Base-by-base conservation (phyloP, 2,113 vertebrate genomes). In the Pitta sordida region DNA sequence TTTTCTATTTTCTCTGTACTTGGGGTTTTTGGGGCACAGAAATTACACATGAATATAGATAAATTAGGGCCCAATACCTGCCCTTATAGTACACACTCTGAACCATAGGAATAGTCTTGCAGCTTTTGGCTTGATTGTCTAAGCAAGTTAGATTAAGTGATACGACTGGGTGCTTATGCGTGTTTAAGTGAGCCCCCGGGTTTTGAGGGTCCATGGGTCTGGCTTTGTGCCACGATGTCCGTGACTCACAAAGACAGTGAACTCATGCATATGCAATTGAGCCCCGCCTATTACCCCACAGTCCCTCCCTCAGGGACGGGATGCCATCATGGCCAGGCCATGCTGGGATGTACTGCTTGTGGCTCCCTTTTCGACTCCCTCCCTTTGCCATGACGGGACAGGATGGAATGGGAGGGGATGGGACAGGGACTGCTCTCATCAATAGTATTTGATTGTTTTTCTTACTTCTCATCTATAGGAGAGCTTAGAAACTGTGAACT, bases 11-110 rank as follows among this genome's bases (percentile, higher is more conserved):
- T 88, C 30, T 60, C 49, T 44, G 27, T 43, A 43, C 4, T n/a
- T 52, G 10, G 2, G 1, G 1, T 1, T 1, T 29, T 56, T 16
- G 4, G 16, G 9, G 4, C 27, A 53, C 19, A 69, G 70, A 83
- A 83, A 65, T 48, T 22, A 62, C 23, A 19, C 14, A 56, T 3
- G 4, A 80, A 73, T 18, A 64, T 13, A 56, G 24, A 27, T 17
- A 64, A 71, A 48, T n/a, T 68, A 30, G 29, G 13, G 19, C 19
- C 0, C 17, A 34, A 43, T 19, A n/a, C n/a, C n/a, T n/a, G n/a
- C n/a, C n/a, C n/a, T n/a, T n/a, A n/a, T n/a, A n/a, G n/a, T n/a
- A n/a, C n/a, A n/a, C n/a, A n/a, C n/a, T n/a, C n/a, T n/a, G n/a
- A n/a, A n/a, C n/a, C n/a, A n/a, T n/a, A n/a, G n/a, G n/a, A n/a